Evolutionary conservation across 1,140 invertebrate species (phyloP).

Genomic region (Cyclargus thomasi): DNA sequence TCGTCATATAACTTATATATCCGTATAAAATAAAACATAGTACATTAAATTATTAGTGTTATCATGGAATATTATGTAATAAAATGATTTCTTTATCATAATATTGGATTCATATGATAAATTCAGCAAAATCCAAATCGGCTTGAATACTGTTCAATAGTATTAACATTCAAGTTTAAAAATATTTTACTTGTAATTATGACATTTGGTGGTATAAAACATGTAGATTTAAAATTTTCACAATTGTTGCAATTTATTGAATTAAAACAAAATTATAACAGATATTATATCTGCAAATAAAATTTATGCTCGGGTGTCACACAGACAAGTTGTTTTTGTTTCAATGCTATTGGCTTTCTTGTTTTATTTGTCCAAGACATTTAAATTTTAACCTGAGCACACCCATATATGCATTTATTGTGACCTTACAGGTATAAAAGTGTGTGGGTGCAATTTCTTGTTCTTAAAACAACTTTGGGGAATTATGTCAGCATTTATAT

Average conservation of each 20-base stretch:
- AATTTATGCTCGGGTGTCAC: no score
- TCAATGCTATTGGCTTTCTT: neutral
- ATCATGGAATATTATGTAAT: constrained; percentile 10
- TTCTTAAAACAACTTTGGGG: constrained; percentile 18
- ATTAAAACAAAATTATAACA: no score
- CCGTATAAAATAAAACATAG: neutral
- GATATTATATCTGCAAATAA: no score
- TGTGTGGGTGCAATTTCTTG: constrained; percentile 10
- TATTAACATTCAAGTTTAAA: no score
- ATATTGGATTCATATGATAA: neutral
- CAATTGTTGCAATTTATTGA: no score
- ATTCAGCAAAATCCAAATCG: neutral
- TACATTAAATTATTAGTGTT: no score
- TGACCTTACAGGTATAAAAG: neutral
- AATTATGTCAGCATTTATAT: constrained; percentile 25
- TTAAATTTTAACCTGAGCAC: neutral
- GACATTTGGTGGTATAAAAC: no score
- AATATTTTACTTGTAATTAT: no score
- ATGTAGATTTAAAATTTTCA: no score
- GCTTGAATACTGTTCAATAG: neutral
- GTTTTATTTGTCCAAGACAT: neutral
- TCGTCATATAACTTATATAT: neutral
- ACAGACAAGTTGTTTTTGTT: neutral
- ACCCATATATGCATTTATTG: neutral
- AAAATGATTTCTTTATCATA: neutral